Base-by-base conservation (phyloP, 2,113 vertebrate genomes). In the Mirounga angustirostris region DNA sequence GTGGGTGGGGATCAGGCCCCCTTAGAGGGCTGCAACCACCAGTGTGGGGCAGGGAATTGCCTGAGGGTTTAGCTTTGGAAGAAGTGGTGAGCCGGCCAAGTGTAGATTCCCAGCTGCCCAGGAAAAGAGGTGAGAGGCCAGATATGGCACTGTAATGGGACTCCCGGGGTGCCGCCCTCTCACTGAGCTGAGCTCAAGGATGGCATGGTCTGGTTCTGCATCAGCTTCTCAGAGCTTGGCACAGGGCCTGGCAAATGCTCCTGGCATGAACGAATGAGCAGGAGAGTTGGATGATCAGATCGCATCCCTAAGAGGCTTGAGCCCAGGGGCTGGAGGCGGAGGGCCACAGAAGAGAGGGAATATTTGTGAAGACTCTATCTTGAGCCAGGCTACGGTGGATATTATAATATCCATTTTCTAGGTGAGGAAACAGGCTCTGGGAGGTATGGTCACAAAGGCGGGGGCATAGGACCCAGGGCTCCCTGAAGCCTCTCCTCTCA, bases 51-150 rank as follows among this genome's bases (percentile, higher is more conserved):
- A 0, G 36, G 36, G 46, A 69, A 21, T 0, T 54, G 84, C 33
- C 46, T 73, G 83, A 71, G 18, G 10, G 56, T 40, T 93, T 65
- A 43, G 22, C 43, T 90, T 79, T 67, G 61, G 40, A 61, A 89
- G 87, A 91, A 46, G 67, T 61, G 18, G 12, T 52, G 30, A 94
- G 26, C 24, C 8, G 1, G 56, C 33, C 61, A 86, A 71, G 40
- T 43, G 73, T 24, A 92, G 50, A 40, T 24, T 89, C n/a, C 90
- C 50, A 84, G 61, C 11, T 90, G 46, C 36, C 89, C 59, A 74
- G 65, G 43, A 50, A 93, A 95, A 83, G 52, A 71, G 56, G 54
- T 79, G 83, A 95, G 79, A 97, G 56, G 89, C 40, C 22, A 86
- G 63, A 67, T 26, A 18, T 0, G 30, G 46, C 59, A 12, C 15